Evolutionary conservation across 1,140 invertebrate species (phyloP), one percentile per base, ranked within the genome.

Genomic region (Galleria mellonella): DNA sequence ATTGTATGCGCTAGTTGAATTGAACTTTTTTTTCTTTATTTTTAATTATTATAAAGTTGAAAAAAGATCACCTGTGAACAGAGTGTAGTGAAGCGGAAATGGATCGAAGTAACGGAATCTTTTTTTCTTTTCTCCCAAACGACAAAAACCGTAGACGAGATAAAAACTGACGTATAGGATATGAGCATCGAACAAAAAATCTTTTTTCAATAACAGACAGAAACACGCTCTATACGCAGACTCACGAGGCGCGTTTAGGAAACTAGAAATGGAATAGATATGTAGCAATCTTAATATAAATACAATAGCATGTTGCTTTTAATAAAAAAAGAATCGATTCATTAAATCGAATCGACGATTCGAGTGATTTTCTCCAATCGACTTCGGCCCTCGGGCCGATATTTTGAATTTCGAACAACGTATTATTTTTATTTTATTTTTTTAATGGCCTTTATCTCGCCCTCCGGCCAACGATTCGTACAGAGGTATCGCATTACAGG

Each of bases 71-170:
- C 76, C 72, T 77, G 73, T 76, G 72, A 53, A 70, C 62, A 60
- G 56, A 56, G 72, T 62, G 74, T 72, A 77, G 61, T 76, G 54
- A 57, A 71, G 77, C 77, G 77, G 77, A 82, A 82, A 82, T 62
- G 63, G 63, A 74, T 76, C 60, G 63, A 66, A 40, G 62, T 82
- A 82, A 82, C 77, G 77, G 77, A 14, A 61, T 59, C 44, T 60
- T 75, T 75, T 75, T 72, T 66, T 54, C 56, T 65, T 52, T 47
- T 73, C 63, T 66, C 57, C n/a, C n/a, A 52, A 65, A 56, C 53
- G 49, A 78, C 64, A 78, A 78, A 82, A 76, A 77, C 61, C 55
- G 45, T 52, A 53, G 64, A 77, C 74, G 63, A 71, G 71, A 82
- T 76, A 70, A 46, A 59, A 70, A 40, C 55, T 46, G 74, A 78